Conservation (phyloP, 2,113 vertebrate genomes). For the Silurus glanis region DNA sequence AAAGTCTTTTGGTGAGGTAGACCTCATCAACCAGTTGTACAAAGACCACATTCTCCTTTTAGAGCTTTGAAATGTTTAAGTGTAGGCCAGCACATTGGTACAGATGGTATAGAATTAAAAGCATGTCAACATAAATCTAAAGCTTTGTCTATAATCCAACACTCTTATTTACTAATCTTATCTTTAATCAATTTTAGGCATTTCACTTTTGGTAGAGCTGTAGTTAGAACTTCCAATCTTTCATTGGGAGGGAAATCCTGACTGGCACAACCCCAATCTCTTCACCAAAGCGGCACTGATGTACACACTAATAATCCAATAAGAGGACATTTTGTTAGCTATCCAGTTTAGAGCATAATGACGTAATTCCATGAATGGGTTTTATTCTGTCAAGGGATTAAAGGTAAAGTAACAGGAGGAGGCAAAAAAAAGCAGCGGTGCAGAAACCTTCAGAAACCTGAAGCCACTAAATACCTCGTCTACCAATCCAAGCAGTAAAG, state of each 20-base stretch:
- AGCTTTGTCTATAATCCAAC: neutral
- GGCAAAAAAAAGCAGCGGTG: slow-evolving; percentile 25
- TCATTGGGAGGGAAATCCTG: slow-evolving; percentile 42
- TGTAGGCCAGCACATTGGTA: neutral
- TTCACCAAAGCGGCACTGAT: slow-evolving; percentile 56
- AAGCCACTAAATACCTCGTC: slow-evolving; percentile 1
- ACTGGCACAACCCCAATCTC: neutral
- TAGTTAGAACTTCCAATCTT: neutral
- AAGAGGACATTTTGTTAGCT: slow-evolving; percentile 66
- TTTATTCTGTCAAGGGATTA: slow-evolving; percentile 35
- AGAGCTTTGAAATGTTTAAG: slow-evolving; percentile 3
- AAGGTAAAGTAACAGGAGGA: slow-evolving; percentile 16
- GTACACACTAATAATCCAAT: slow-evolving; percentile 71
- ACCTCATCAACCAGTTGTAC: slow-evolving; percentile 4
- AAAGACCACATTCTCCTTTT: slow-evolving; percentile 8
- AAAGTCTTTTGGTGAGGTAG: slow-evolving; percentile 28
- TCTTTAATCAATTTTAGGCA: neutral
- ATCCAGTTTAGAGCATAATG: slow-evolving; percentile 58
- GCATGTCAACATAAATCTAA: neutral
- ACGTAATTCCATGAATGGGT: slow-evolving; percentile 56
- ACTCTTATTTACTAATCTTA: neutral
- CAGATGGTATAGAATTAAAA: neutral
- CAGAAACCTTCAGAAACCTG: slow-evolving; percentile 40
- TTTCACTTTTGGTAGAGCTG: neutral
- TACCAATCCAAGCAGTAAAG: slow-evolving; percentile 56